Conservation (phyloP, 2,113 vertebrate genomes). For the Balaenoptera acutorostrata region DNA sequence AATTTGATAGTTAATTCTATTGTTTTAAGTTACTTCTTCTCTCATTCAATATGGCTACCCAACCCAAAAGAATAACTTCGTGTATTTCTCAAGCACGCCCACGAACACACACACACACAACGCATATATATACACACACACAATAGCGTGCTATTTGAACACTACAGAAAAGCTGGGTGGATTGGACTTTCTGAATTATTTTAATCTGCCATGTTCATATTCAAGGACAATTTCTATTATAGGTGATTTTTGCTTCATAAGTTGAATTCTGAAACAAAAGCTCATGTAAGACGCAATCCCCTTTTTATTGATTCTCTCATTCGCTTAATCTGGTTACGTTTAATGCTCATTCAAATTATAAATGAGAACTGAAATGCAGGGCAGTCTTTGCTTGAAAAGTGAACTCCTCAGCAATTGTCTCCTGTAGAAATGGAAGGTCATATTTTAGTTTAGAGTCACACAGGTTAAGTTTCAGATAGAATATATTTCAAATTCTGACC, state of each 20-base stretch:
- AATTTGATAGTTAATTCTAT: not conserved
- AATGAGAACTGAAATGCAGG: not conserved
- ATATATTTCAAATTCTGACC: not conserved
- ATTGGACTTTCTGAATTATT: not conserved
- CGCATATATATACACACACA: not conserved
- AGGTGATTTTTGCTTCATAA: not conserved
- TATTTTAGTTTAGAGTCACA: not conserved
- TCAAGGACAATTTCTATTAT: not conserved
- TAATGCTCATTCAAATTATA: not conserved
- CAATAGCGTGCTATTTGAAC: not conserved
- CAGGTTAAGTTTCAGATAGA: not conserved
- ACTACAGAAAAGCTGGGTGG: not conserved
- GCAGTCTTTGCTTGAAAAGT: not conserved
- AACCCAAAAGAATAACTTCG: not conserved
- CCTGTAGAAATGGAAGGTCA: not conserved
- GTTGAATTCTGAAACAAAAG: not conserved
- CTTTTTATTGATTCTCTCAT: not conserved
- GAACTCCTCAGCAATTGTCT: not conserved
- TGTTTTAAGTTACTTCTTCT: not conserved
- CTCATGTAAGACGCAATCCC: not conserved
- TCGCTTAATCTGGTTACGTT: not conserved
- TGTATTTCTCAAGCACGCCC: not conserved
- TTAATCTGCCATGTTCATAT: not conserved
- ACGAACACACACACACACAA: not conserved
- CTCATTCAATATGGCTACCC: not conserved